phyloP scores from a whole-genome alignment of 2,113 vertebrate genomes.

The Oncorhynchus nerka region DNA sequence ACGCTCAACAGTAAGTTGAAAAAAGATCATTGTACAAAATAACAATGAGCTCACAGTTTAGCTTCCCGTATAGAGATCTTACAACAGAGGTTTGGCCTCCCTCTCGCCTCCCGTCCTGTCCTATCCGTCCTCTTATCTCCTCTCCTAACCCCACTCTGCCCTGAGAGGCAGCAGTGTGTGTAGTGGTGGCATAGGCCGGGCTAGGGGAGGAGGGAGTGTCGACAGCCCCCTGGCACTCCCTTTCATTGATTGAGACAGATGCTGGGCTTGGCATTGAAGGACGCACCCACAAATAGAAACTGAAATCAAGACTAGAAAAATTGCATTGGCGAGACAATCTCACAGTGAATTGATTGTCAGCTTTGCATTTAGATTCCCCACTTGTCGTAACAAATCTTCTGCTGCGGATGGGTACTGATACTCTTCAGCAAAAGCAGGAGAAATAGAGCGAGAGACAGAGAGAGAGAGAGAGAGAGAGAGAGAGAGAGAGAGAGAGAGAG shows the following conservation, averaged over 20 bases:
- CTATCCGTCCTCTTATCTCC: too few species aligned
- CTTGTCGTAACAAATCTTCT: conserved; percentile 57
- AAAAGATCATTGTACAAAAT: too few species aligned
- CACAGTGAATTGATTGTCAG: conserved; percentile 63
- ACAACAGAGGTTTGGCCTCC: too few species aligned
- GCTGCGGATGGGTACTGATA: conserved; percentile 57
- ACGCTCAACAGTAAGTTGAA: too few species aligned
- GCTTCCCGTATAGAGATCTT: too few species aligned
- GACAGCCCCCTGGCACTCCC: not conserved
- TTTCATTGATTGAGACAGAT: conserved; percentile 50
- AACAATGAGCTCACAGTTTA: too few species aligned
- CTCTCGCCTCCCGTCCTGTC: too few species aligned
- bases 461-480: conserved; percentile 12
- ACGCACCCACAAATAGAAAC: conserved; percentile 34
- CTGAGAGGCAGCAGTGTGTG: too few species aligned
- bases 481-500: conserved; percentile 30
- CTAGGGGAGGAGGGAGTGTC: conserved; percentile 2
- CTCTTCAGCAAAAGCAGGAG: conserved; percentile 22
- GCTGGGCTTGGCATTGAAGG: conserved; percentile 21
- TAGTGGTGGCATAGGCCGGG: conserved; percentile 6
- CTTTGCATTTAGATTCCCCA: conserved; percentile 57
- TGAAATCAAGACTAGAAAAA: conserved; percentile 61
- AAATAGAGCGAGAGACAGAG: conserved; percentile 32
- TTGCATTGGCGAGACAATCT: conserved; percentile 46
- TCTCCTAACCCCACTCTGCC: too few species aligned